Evolutionary conservation across 2,888 invertebrate genomes (phyloP), one percentile per base, ranked within the genome.

Genomic region (Dione vanillae): DNA sequence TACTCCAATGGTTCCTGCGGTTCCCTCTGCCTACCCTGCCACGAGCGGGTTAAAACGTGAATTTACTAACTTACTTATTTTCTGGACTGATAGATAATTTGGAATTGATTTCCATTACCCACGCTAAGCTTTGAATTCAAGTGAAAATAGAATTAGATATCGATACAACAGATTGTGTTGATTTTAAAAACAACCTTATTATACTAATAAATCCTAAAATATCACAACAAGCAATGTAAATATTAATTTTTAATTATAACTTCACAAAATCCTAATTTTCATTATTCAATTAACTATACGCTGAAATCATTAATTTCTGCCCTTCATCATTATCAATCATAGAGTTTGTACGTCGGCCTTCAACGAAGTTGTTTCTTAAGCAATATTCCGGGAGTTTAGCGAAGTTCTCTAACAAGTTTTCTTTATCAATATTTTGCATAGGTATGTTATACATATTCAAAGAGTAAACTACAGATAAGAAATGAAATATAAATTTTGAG

Each of bases 311-410:
- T 70, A 70, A 73, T 73, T 70, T 43, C 45, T 69, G 70, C 65
- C 67, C 47, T 73, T 73, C 70, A 73, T 73, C 72, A 70, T 67
- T 70, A 73, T 73, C 69, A 73, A 73, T 73, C 72, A 73, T 65
- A 43, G 49, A 70, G 70, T 70, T 73, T 65, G 51, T 47, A 41
- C 70, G 72, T 65, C 70, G 58, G 62, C 64, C 59, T 70, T 67
- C 43, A 20, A 40, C 52, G 52, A 65, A 71, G 52, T 71, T 69
- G 68, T 71, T 69, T 65, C 68, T 71, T 54, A 69, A 65, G 65
- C 47, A 65, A 69, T 65, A 65, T 65, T 45, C 49, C 45, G 52
- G 14, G 40, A 61, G 51, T 64, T 64, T 19, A 16, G 11, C 49
- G 47, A 69, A 69, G 62, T 69, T 69, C 54, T 35, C n/a, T 20